Conservation (phyloP, 53 echinoderm and acorn worm genomes). For the Holothuria scabra region DNA sequence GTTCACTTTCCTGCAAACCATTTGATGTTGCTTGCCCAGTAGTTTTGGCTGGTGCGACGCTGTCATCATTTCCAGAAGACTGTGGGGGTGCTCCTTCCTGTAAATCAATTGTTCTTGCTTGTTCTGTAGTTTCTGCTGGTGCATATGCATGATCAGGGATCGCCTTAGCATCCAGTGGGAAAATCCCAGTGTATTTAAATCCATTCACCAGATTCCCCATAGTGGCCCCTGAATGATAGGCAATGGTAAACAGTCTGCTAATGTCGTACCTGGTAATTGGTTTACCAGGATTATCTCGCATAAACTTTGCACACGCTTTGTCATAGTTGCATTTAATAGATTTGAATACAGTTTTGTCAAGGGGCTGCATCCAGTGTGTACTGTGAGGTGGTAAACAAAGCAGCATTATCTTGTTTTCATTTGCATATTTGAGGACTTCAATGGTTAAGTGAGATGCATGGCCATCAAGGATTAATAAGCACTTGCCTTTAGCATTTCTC, state of each 20-base stretch:
- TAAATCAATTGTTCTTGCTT: neutral
- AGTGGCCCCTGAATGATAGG: constrained; percentile 47
- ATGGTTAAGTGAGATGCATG: constrained; percentile 52
- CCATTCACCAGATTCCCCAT: constrained; percentile 35
- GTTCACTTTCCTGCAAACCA: too few species aligned
- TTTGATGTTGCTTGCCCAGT: too few species aligned
- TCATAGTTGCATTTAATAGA: constrained; percentile 43
- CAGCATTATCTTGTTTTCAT: constrained; percentile 46
- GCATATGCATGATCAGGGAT: constrained; percentile 42
- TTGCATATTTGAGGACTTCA: constrained; percentile 31
- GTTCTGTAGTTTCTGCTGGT: constrained; percentile 30
- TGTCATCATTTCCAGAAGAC: too few species aligned
- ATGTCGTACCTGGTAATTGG: constrained; percentile 59
- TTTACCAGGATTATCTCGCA: constrained; percentile 30
- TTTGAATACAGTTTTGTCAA: constrained; percentile 56
- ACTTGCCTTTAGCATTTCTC: constrained; percentile 44
- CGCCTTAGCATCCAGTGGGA: constrained; percentile 41
- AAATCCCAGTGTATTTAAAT: constrained; percentile 48
- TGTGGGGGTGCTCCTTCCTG: too few species aligned
- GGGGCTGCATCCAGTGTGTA: constrained; percentile 59
- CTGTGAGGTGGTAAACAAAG: constrained; percentile 56
- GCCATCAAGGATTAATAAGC: constrained; percentile 61
- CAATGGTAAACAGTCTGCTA: constrained; percentile 31
- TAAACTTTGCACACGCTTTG: constrained; percentile 10
- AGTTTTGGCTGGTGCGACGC: too few species aligned